A percentile compares a stretch with the other conserved stretches of the same genome.
These are phyloP conservation scores for Lymantria dispar DNA, from an alignment of 2,888 invertebrate species.

Conservation along the genomic window DNA sequence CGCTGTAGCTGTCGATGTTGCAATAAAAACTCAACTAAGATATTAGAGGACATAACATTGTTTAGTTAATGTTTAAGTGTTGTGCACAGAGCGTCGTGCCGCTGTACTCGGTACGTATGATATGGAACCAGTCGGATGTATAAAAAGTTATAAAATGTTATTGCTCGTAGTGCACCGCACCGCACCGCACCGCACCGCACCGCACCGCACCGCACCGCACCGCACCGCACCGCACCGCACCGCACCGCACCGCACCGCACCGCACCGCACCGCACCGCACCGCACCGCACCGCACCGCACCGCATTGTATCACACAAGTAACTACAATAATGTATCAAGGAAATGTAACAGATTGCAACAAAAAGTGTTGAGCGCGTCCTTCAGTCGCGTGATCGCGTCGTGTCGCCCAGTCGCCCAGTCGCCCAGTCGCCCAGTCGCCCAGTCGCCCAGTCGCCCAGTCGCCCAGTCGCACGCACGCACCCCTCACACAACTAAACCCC, in stretches of 20 bases:
- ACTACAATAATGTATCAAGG: constrained; percentile 21
- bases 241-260: not conserved
- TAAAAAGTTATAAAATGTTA: not conserved
- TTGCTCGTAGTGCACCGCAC: not conserved
- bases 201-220: not conserved
- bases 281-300: not conserved
- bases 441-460: not conserved
- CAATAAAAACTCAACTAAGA: too few species aligned
- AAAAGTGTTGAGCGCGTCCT: constrained; percentile 2
- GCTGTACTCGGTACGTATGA: too few species aligned
- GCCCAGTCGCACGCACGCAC: not conserved
- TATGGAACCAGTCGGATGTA: not conserved
- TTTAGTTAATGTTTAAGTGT: too few species aligned
- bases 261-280: not conserved
- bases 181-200: not conserved
- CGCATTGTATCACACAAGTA: constrained; percentile 1
- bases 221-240: not conserved
- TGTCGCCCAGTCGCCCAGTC: not conserved
- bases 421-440: not conserved
- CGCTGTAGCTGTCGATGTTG: too few species aligned
- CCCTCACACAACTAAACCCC: not conserved
- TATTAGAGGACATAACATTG: too few species aligned
- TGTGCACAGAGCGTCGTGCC: too few species aligned
- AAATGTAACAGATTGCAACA: constrained; percentile 10
- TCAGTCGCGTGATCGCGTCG: not conserved